Evolutionary conservation across 1,140 invertebrate genomes (phyloP), one percentile per base, ranked within the genome.

Genomic region (Drosophila paulistorum): DNA sequence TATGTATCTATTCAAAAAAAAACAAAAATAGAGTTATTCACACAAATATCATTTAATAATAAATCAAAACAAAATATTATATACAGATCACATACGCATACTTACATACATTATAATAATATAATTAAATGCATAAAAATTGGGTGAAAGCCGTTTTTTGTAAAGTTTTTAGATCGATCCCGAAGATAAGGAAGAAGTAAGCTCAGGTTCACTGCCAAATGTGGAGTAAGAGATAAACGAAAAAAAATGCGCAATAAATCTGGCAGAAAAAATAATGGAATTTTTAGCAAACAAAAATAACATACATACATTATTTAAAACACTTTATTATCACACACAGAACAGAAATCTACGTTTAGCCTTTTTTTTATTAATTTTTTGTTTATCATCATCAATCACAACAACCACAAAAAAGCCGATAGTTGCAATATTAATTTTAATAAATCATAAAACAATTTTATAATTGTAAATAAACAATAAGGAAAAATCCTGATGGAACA

Each of bases 191-290:
- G 70, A 86, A 81, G 85, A 79, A 39, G 45, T 10, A 87, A 91
- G 90, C 90, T 91, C 90, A 91, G 90, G 90, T 90, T 91, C 90
- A 91, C 90, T 91, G 90, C 90, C 90, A 91, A 91, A 79, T 80
- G 82, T 83, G 85, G 82, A 90, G 85, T 74, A 83, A 65, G 86
- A 90, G 35, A 58, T 48, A 72, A 71, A 42, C 58, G 61, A 71
- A 39, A 55, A 55, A 67, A 68, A 64, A 57, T 59, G 74, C 74
- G 59, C 73, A 76, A 74, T 77, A 76, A 76, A 60, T 76, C 9
- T 51, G 45, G 45, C 45, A 51, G 45, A 76, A 42, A 69, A 69
- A 76, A 60, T 51, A 51, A 51, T 51, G 45, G 17, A 51, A 23
- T 51, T 51, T 51, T 48, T 48, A 41, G 26, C 45, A 75, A 35